Evolutionary conservation across 2,888 invertebrate genomes (phyloP).

Genomic region (Chironomus riparius): DNA sequence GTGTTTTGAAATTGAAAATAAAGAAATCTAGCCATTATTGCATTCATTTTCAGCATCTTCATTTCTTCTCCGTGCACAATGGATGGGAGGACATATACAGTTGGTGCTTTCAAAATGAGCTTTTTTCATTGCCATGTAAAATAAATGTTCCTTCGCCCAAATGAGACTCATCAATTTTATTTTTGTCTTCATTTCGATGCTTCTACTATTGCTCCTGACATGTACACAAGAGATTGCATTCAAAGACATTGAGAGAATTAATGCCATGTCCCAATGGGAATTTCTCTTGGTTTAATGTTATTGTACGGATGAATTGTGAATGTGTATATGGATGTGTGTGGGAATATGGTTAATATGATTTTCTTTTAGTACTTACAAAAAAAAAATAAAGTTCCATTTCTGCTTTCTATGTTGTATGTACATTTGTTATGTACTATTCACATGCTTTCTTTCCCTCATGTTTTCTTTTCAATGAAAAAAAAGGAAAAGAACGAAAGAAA

Average conservation of each 20-base stretch:
- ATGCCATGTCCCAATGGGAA: neutral
- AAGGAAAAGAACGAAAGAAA: neutral
- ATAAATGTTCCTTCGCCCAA: neutral
- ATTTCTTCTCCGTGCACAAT: too few species aligned
- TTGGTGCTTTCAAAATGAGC: neutral
- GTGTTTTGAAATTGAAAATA: neutral
- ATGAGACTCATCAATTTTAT: conserved; percentile 5
- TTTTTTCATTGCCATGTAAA: neutral
- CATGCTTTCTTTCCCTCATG: neutral
- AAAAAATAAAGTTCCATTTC: neutral
- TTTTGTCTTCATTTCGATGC: neutral
- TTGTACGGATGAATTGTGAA: neutral
- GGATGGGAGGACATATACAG: too few species aligned
- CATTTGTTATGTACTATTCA: neutral
- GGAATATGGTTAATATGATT: neutral
- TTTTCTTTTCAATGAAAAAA: neutral
- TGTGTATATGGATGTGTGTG: neutral
- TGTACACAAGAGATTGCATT: neutral
- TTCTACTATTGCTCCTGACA: neutral
- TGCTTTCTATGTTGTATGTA: neutral
- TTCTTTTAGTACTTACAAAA: neutral
- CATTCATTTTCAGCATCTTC: neutral
- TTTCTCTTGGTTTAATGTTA: neutral
- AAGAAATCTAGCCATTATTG: neutral
- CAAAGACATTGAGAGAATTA: neutral